phyloP scores from a whole-genome alignment of 2,888 invertebrate genomes.

The Plebejus melissa region DNA sequence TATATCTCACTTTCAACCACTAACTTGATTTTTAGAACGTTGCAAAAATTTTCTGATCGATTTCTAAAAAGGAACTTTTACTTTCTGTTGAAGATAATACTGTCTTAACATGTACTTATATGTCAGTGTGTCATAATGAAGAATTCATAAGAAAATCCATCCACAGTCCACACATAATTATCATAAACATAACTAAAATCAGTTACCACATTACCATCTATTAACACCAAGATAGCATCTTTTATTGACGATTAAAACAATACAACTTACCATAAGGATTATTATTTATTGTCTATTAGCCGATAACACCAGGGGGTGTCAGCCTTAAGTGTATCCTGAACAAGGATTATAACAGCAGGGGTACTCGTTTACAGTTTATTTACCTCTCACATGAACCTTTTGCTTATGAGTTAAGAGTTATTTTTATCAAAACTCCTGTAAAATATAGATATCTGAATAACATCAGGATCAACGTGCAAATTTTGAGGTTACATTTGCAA shows the following conservation, averaged over 20 bases:
- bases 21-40: too few species aligned
- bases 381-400: background rate
- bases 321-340: constrained; percentile 9
- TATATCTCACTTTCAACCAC: too few species aligned
- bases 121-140: too few species aligned
- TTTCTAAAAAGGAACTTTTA: too few species aligned
- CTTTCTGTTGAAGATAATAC: too few species aligned
- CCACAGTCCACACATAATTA: background rate
- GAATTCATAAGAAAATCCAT: background rate
- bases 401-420: background rate
- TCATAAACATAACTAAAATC: background rate
- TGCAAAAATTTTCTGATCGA: too few species aligned
- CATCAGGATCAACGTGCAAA: background rate
- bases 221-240: constrained; percentile 7
- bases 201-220: background rate
- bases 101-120: too few species aligned
- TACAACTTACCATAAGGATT: constrained; percentile 10
- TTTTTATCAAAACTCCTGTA: background rate
- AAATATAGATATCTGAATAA: background rate
- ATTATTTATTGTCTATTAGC: constrained; percentile 6
- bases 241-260: constrained; percentile 11
- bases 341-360: constrained; percentile 3
- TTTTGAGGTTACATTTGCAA: background rate
- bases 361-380: background rate
- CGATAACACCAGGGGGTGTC: constrained; percentile 10